Conservation (phyloP, 2,113 vertebrate species). For the Colinus virginianus region DNA sequence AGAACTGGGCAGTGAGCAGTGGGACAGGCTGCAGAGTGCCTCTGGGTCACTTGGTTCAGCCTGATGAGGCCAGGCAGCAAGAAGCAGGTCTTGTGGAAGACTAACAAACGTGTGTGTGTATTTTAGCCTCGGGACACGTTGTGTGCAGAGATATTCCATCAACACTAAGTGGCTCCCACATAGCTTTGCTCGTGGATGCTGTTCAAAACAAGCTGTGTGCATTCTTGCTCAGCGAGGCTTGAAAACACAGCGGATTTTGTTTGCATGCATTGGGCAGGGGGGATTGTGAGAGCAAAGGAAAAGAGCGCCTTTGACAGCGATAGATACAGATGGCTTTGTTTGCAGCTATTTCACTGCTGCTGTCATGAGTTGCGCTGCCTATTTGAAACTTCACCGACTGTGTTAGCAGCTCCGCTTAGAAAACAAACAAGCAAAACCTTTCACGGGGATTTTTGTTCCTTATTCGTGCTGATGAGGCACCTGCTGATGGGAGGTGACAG, state of each 20-base stretch:
- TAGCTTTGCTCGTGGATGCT: not conserved
- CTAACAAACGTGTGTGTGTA: not conserved
- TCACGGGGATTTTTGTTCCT: not conserved
- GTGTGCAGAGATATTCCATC: not conserved
- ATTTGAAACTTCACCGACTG: not conserved
- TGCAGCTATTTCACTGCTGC: not conserved
- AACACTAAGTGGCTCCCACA: not conserved
- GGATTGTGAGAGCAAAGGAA: not conserved
- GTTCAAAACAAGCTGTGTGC: not conserved
- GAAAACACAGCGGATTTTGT: slow-evolving; percentile 7
- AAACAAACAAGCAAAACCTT: not conserved
- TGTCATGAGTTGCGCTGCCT: not conserved
- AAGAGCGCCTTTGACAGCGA: not conserved
- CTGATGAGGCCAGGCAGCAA: not conserved
- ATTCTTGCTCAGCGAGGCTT: not conserved
- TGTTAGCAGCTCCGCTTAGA: not conserved
- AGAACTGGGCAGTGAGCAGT: not conserved
- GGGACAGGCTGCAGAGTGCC: not conserved
- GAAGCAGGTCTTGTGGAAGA: not conserved
- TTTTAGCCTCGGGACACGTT: not conserved
- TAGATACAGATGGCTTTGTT: not conserved
- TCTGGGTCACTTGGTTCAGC: not conserved
- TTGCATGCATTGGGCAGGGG: not conserved
- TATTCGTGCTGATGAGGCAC: not conserved
- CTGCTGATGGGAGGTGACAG: not conserved